Conservation (phyloP, 2,888 invertebrate genomes). For the Heliconius cydno region DNA sequence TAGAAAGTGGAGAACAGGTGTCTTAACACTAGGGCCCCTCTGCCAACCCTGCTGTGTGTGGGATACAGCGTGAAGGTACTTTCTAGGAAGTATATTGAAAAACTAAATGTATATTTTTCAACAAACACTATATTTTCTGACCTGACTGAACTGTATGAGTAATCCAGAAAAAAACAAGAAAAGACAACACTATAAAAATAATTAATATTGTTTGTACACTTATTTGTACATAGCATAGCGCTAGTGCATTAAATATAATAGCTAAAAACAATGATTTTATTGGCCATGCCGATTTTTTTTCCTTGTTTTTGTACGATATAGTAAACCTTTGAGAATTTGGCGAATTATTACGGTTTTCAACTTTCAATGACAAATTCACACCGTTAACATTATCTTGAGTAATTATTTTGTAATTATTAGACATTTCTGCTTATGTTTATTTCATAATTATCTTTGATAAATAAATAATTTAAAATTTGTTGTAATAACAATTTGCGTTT, state of each 20-base stretch:
- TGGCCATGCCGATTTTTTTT: constrained; percentile 61
- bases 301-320: constrained; percentile 66
- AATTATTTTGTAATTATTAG: constrained; percentile 46
- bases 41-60: too few species aligned
- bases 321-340: constrained; percentile 69
- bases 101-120: background rate
- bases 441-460: background rate
- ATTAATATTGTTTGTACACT: constrained; percentile 65
- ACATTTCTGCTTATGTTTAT: constrained; percentile 40
- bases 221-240: constrained; percentile 64
- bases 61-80: too few species aligned
- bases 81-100: too few species aligned
- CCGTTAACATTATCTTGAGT: constrained; percentile 74
- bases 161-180: constrained; percentile 72
- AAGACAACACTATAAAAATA: constrained; percentile 65
- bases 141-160: constrained; percentile 78
- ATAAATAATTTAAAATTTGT: background rate
- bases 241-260: constrained; percentile 67
- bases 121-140: constrained; percentile 45
- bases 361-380: constrained; percentile 62
- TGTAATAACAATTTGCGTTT: background rate
- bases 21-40: too few species aligned
- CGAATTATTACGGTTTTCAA: constrained; percentile 58
- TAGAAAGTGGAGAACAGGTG: too few species aligned
- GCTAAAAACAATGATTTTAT: constrained; percentile 64